Evolutionary conservation across 1,140 invertebrate species (phyloP), one percentile per base, ranked within the genome.

Genomic region (Medauroidea extradentata): DNA sequence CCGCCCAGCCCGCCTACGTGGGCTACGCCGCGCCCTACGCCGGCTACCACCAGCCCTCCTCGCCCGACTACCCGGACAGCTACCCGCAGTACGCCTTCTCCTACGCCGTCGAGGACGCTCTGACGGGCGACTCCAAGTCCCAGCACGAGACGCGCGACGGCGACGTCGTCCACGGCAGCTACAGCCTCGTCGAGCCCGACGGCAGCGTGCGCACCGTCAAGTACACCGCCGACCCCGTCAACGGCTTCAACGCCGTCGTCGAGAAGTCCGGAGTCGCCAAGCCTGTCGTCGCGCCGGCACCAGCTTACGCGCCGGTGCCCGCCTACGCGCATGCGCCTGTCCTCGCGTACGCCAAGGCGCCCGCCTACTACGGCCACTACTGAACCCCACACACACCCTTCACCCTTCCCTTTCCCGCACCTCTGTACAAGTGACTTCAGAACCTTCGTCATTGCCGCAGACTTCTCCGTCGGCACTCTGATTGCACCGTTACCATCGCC

Each of bases 81-180:
- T 69, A 71, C 38, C 71, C 69, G 46, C 69, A 67, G 16, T 83
- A 83, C 67, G 78, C 80, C 64, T 83, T 80, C 73, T 71, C 76
- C 18, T 83, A 83, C 67, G 66, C 73, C 56, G 81, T 84, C 5
- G 67, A 75, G 21, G 78, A 79, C 63, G 70, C 75, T 3, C 57
- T 72, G 51, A 82, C 74, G 61, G 78, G 81, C 0, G 78, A 81
- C 63, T 70, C 69, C n/a, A 79, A 82, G 69, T 67, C 71, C 53
- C 78, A 79, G 18, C 71, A 77, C 3, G 80, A 82, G 57, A 75
- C 67, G 16, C 72, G 78, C 11, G 73, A 79, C 53, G 82, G 82
- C 9, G 81, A 84, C 59, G 65, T 81, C 7, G 81, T 84, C n/a
- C 78, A 79, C 61, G 83, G 83, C 1, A 79, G 78, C 58, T 82